Evolutionary conservation across 2,888 invertebrate species (phyloP).

Genomic region (Drosophila atripex): DNA sequence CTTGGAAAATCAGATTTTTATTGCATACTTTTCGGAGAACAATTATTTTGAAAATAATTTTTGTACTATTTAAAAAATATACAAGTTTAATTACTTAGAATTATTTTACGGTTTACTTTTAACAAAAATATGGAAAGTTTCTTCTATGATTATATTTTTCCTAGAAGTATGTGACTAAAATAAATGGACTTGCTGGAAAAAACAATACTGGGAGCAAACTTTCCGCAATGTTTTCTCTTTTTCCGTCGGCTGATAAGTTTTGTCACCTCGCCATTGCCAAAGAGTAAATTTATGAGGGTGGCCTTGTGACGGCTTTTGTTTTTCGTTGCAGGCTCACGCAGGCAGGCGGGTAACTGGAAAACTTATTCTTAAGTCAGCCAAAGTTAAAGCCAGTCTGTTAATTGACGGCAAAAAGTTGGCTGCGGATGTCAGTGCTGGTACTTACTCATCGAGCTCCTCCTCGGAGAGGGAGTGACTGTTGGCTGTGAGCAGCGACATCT

Average conservation of each 20-base stretch:
- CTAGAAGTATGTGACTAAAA: neutral
- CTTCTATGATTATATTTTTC: neutral
- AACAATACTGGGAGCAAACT: conserved; percentile 3
- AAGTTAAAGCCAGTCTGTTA: conserved; percentile 49
- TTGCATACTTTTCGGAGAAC: neutral
- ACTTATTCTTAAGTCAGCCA: conserved; percentile 25
- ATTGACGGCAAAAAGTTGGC: conserved; percentile 30
- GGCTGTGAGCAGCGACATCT: conserved; percentile 74
- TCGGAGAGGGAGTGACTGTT: conserved; percentile 86
- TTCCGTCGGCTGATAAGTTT: conserved; percentile 28
- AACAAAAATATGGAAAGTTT: neutral
- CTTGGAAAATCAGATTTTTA: neutral
- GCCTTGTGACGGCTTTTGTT: conserved; percentile 11
- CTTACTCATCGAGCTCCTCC: conserved; percentile 90
- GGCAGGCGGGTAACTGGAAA: conserved; percentile 17
- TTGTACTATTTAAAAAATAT: neutral
- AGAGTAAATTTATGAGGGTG: conserved; percentile 45
- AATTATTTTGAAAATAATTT: neutral
- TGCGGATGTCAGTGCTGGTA: conserved; percentile 67
- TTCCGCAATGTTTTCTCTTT: conserved; percentile 5
- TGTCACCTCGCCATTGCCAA: conserved; percentile 18
- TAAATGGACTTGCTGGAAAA: neutral
- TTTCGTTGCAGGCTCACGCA: conserved; percentile 1
- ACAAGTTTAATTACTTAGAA: neutral
- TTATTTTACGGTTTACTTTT: too few species aligned